Evolutionary conservation across 2,113 vertebrate genomes (phyloP).

Genomic region (Sarotherodon lohbergeri): DNA sequence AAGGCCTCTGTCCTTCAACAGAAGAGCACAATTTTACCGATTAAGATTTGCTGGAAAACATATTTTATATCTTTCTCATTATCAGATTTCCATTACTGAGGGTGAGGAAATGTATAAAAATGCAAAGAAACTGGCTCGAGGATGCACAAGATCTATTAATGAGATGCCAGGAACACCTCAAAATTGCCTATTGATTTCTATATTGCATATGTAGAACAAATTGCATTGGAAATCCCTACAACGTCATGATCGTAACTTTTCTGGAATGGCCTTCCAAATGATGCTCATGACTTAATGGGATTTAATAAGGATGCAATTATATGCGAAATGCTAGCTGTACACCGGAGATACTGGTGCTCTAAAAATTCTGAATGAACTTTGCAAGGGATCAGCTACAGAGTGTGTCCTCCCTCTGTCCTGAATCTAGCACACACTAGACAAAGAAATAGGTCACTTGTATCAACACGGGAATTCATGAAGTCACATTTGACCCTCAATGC

Average conservation of each 20-base stretch:
- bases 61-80: not conserved
- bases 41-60: not conserved
- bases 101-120: not conserved
- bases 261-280: constrained; percentile 22
- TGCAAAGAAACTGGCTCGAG: not conserved
- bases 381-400: not conserved
- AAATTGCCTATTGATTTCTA: constrained; percentile 54
- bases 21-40: not conserved
- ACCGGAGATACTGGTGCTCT: constrained; percentile 3
- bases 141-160: constrained; percentile 25
- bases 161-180: constrained; percentile 22
- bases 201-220: not conserved
- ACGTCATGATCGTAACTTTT: constrained; percentile 2
- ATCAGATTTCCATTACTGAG: not conserved
- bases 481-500: constrained; percentile 43
- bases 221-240: constrained; percentile 11
- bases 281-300: constrained; percentile 25
- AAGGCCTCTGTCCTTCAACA: not conserved
- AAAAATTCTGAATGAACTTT: constrained; percentile 28
- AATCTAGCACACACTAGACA: constrained; percentile 48
- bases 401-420: not conserved
- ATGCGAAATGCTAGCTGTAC: constrained; percentile 19
- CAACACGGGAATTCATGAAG: constrained; percentile 48
- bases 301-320: constrained; percentile 49
- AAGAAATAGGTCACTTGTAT: constrained; percentile 51